phyloP scores from a whole-genome alignment of 2,797 vertebrate genomes.

The Prionace glauca region DNA sequence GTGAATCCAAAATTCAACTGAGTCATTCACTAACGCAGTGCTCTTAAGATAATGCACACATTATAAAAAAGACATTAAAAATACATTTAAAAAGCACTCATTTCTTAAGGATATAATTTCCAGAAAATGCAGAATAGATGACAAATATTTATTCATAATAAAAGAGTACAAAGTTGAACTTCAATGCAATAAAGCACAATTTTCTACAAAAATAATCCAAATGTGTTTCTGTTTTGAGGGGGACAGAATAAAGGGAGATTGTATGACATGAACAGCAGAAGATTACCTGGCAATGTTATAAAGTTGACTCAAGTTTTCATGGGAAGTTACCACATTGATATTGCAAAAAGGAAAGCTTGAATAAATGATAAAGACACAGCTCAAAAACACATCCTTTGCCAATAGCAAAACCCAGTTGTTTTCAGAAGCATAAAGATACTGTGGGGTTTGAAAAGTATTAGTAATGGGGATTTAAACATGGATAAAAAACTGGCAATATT shows the following conservation, averaged over 20 bases:
- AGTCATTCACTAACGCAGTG: neutral
- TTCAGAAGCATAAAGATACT: neutral
- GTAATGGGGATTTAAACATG: too few species aligned
- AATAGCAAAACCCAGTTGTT: neutral
- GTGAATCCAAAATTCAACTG: too few species aligned
- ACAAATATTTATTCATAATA: neutral
- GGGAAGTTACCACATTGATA: neutral
- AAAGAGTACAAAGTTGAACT: neutral
- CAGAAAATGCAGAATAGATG: neutral
- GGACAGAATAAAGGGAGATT: neutral
- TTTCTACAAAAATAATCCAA: neutral
- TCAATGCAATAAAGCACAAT: neutral
- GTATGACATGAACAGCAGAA: neutral
- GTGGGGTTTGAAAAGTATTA: neutral
- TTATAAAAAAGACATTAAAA: neutral
- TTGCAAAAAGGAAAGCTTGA: neutral
- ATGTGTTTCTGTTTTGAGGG: neutral
- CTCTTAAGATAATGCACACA: neutral
- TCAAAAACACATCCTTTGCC: neutral
- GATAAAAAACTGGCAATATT: neutral
- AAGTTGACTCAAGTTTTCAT: neutral
- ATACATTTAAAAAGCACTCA: neutral
- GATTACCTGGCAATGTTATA: neutral
- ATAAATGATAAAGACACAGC: neutral
- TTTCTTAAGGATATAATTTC: neutral